Evolutionary conservation across 2,113 vertebrate species (phyloP), one percentile per base, ranked within the genome.

Genomic region (Caretta caretta): DNA sequence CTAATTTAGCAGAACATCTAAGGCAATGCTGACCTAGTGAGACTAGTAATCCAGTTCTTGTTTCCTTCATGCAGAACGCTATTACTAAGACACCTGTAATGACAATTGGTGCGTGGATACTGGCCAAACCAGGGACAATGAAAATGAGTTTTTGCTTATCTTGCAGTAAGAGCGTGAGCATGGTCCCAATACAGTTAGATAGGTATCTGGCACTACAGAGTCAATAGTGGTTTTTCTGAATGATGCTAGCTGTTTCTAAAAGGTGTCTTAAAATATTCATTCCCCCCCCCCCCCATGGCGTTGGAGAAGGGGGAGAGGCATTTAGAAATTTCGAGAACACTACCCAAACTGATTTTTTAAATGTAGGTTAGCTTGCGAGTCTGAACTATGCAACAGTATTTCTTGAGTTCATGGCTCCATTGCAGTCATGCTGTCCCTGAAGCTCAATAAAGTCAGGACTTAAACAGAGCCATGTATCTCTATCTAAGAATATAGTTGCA

Each of bases 401-500:
- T 54, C 27, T 35, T 53, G 79, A 24, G 62, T 8, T 69, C 1
- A 17, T 5, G 48, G 84, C 38, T 81, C 16, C 0, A 79, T 27
- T 35, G 59, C 81, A 48, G 62, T 10, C 62, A n/a, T 20, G 62
- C 62, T 9, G 35, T 69, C 62, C 35, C 16, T 69, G 35, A n/a
- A 69, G 62, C 35, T 19, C 1, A 5, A 59, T 1, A 1, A 0
- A 10, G 42, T 0, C 22, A 8, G 54, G 31, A 29, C 6, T n/a
- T n/a, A 10, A 19, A 42, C 62, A 53, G 56, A 83, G 50, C 42
- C 57, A 81, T 48, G 76, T 8, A 20, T 3, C 42, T 6, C 51
- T 19, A 35, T 49, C 69, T 65, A 2, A 78, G 42, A 46, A 42
- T 29, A 78, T 22, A n/a, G n/a, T 42, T 35, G 14, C 31, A 9